Evolutionary conservation across 2,888 invertebrate species (phyloP), one percentile per base, ranked within the genome.

Genomic region (Boloria euphrosyne): DNA sequence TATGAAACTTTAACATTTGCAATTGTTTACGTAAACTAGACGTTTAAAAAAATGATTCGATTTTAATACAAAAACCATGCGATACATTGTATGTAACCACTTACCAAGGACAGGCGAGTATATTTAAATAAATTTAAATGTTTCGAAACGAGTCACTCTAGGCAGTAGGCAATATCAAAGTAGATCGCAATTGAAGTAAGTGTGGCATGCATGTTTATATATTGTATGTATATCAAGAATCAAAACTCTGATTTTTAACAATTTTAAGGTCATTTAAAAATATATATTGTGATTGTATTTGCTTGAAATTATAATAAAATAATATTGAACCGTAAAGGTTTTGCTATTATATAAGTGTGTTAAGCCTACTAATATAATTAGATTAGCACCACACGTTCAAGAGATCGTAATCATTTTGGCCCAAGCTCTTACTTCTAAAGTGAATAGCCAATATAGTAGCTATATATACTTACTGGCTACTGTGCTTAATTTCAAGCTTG

Each of bases 71-170:
- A 14, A n/a, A 49, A 59, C 13, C 10, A 49, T 49, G 16, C n/a
- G 27, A 17, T 14, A 27, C 13, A 27, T 46, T 31, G 47, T 58
- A 44, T 13, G 22, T 58, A 22, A 5, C 6, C n/a, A n/a, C n/a
- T n/a, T n/a, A n/a, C n/a, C 17, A 43, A 18, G 43, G 46, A 27
- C 46, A 50, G 49, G 18, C 49, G 3, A 59, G 27, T 47, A 46
- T 16, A 50, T 59, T 59, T 50, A 49, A 59, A 59, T 59, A 59
- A 59, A 59, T 59, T 59, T 59, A 31, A 59, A 59, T 50, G 49
- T 59, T 59, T 59, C 18, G 7, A 27, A 38, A 59, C 59, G 49
- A 49, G 49, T 50, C 14, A 31, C 49, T 7, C 16, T 27, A 50
- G 59, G 49, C 59, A 59, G 50, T 59, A 50, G 59, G 49, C 59